Evolutionary conservation across 2,888 invertebrate species (phyloP), one percentile per base, ranked within the genome.

Genomic region (Arctia plantaginis): DNA sequence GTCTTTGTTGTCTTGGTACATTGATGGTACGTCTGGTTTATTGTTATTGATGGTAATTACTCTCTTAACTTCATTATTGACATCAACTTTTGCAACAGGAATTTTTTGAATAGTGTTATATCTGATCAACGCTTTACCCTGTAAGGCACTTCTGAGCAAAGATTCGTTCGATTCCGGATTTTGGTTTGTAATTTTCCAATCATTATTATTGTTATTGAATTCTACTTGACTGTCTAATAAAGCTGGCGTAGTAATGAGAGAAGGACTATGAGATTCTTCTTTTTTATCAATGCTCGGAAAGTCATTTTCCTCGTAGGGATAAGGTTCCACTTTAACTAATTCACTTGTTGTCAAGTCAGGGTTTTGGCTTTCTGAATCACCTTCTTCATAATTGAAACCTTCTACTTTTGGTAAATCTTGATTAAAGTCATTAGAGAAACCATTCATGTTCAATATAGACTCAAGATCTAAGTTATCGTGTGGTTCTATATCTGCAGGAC

Each of bases 111-210:
- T 88, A 91, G 95, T 91, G 94, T 95, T 95, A 96, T 96, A 91
- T 96, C 95, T 94, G 91, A 93, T 92, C 92, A 95, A 89, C 90
- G 96, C 96, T 95, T 98, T 98, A 67, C 98, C 98, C 91, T 98
- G 98, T 80, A 98, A 96, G 18, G 98, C 98, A 89, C 97, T 98
- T 84, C 98, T 96, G 80, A 98, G 93, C 80, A 98, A 93, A 47
- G 98, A 98, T 88, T 98, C 98, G 33, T 97, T 96, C 41, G 96
- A 95, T 87, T 95, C 95, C 44, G 94, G 92, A 88, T 97, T 98
- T 91, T 98, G 97, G 89, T 98, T 97, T 74, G 97, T 97, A 89
- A 97, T 96, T 90, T 97, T 98, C 97, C 98, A 98, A 91, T 98
- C 98, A 91, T 98, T 98, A 91, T 98, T 98, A 89, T 98, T 98